Evolutionary conservation across 30 jellyfish, hydroid and myxozoan species (phyloP).

Genomic region (Aurelia sp.): DNA sequence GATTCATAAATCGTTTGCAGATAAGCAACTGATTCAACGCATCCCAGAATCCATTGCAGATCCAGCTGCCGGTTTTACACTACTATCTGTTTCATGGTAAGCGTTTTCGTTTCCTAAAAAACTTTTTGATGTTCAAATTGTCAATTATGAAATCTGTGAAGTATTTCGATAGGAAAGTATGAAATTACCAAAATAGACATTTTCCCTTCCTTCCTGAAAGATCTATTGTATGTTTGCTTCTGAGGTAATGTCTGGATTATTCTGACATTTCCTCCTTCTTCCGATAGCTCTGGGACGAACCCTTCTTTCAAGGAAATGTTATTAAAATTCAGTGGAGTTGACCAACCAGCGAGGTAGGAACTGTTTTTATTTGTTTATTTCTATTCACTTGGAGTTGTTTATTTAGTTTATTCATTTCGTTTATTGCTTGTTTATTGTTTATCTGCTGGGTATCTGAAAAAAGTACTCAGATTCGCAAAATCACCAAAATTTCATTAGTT

Average conservation of each 20-base stretch:
- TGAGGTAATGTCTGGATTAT: background rate
- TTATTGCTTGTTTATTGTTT: too few species aligned
- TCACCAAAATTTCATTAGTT: too few species aligned
- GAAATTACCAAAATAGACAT: too few species aligned
- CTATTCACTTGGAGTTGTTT: too few species aligned
- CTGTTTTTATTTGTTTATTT: too few species aligned
- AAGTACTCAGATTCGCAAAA: too few species aligned
- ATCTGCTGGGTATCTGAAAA: too few species aligned
- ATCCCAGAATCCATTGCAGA: slow-evolving; percentile 63
- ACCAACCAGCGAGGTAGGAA: slow-evolving; percentile 21
- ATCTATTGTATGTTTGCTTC: background rate
- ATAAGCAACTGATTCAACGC: slow-evolving; percentile 27
- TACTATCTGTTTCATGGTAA: slow-evolving; percentile 33
- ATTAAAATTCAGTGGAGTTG: slow-evolving; percentile 2
- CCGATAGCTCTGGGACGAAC: background rate
- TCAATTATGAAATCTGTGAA: too few species aligned
- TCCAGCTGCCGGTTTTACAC: slow-evolving; percentile 49
- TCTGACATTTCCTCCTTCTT: background rate
- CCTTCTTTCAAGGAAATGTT: slow-evolving; percentile 11
- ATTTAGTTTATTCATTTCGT: too few species aligned
- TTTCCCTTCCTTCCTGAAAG: too few species aligned
- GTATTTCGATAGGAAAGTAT: too few species aligned
- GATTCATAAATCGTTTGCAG: slow-evolving; percentile 17
- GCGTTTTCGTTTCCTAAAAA: background rate
- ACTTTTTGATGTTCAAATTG: too few species aligned